phyloP scores from a whole-genome alignment of 2,113 vertebrate species.

The Esox niger region DNA sequence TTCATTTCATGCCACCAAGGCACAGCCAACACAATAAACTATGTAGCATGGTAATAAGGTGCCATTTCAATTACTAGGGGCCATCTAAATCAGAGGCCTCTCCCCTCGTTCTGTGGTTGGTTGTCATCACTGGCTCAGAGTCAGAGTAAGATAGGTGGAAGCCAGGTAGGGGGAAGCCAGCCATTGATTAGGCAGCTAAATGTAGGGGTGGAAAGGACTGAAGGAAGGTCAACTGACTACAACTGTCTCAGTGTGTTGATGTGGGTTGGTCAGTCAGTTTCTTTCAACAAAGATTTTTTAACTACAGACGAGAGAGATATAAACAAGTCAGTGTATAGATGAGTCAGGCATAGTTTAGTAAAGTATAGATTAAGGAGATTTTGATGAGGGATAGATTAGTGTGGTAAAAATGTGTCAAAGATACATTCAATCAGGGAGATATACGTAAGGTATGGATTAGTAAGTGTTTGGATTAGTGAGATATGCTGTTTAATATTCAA shows the following conservation, averaged over 20 bases:
- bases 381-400: no score
- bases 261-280: conserved; percentile 10
- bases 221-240: conserved; percentile 22
- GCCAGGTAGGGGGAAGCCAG: no score
- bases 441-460: no score
- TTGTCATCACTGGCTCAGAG: conserved; percentile 27
- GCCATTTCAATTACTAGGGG: conserved; percentile 49
- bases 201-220: conserved; percentile 41
- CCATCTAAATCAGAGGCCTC: conserved; percentile 52
- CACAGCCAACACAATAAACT: conserved; percentile 53
- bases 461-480: no score
- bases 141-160: conserved; percentile 41
- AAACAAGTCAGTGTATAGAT: no score
- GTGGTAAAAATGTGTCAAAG: no score
- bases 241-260: conserved; percentile 36
- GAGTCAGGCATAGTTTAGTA: no score
- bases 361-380: no score
- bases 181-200: conserved; percentile 27
- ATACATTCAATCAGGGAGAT: no score
- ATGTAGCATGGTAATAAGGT: conserved; percentile 56
- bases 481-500: no score
- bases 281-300: not conserved
- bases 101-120: conserved; percentile 8
- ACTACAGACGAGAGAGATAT: no score
- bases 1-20: conserved; percentile 32